Evolutionary conservation across 2,797 vertebrate genomes (phyloP).

Genomic region (Austrolebias charrua): DNA sequence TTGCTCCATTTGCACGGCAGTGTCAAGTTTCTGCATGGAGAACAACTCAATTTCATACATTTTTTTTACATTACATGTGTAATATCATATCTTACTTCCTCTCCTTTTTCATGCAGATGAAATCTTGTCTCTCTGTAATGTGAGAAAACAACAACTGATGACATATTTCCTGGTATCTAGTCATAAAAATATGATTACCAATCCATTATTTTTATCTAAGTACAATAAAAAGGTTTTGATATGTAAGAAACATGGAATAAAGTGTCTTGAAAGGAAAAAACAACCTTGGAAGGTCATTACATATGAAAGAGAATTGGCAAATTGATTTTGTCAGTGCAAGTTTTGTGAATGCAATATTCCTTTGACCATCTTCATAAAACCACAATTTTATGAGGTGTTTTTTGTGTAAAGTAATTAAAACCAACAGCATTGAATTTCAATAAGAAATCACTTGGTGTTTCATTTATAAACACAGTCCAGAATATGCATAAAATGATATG

Average conservation of each 20-base stretch:
- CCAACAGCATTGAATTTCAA: neutral
- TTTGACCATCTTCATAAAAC: neutral
- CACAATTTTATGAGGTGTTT: neutral
- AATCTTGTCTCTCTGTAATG: neutral
- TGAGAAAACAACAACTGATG: neutral
- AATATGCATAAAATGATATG: too few species aligned
- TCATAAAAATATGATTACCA: neutral
- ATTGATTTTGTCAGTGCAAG: neutral
- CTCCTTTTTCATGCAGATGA: neutral
- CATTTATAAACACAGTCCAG: too few species aligned
- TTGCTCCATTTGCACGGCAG: constrained; percentile 44
- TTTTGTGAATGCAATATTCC: neutral
- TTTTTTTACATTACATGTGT: constrained; percentile 24
- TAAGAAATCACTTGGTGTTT: neutral
- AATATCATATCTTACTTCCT: constrained; percentile 13
- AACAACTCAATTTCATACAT: constrained; percentile 16
- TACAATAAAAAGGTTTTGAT: neutral
- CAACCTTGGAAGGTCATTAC: too few species aligned
- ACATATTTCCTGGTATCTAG: neutral
- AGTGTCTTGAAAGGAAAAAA: neutral
- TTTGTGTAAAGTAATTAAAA: neutral
- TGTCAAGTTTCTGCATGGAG: constrained; percentile 41
- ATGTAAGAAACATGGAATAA: neutral
- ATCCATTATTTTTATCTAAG: neutral
- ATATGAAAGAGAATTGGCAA: neutral